Evolutionary conservation across 2,113 vertebrate species (phyloP).

Genomic region (Ploceus nigricollis): DNA sequence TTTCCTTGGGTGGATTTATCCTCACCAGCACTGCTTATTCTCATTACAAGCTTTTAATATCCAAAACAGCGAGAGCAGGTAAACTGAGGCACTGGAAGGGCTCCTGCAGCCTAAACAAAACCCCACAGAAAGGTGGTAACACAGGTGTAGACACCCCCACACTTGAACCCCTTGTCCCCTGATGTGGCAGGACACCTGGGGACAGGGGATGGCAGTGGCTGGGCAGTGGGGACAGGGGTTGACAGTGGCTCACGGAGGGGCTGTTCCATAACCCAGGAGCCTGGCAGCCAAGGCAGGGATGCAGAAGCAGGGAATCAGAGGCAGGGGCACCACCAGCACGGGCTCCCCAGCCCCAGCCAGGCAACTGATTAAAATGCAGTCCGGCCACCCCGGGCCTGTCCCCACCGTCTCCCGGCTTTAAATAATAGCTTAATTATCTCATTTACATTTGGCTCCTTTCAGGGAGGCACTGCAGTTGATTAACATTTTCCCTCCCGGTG

Average conservation of each 20-base stretch:
- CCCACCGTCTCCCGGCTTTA: conserved; percentile 68
- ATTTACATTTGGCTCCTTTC: conserved; percentile 76
- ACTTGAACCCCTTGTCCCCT: not conserved
- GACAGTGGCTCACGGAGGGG: not conserved
- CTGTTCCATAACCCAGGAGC: fast-evolving
- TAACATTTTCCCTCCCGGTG: conserved; percentile 71
- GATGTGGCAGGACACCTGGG: not conserved
- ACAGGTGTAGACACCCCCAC: not conserved
- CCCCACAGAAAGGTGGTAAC: too few species aligned
- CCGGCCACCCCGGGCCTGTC: conserved; percentile 51
- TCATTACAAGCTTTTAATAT: not conserved
- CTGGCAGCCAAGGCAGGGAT: not conserved
- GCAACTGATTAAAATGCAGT: conserved; percentile 58
- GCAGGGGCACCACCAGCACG: not conserved
- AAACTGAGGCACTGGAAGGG: not conserved
- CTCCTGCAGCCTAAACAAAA: not conserved
- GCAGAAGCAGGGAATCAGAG: not conserved
- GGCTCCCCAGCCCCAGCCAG: conserved; percentile 36
- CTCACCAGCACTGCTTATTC: not conserved
- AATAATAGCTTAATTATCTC: conserved; percentile 77
- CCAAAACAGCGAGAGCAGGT: fast-evolving
- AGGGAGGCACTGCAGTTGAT: conserved; percentile 65
- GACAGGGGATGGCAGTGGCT: fast-evolving
- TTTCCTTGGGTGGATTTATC: not conserved
- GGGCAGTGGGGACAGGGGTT: not conserved